These are phyloP conservation scores for Heterohyrax brucei DNA, from an alignment of 2,797 vertebrate genomes.

Conservation along the genomic window DNA sequence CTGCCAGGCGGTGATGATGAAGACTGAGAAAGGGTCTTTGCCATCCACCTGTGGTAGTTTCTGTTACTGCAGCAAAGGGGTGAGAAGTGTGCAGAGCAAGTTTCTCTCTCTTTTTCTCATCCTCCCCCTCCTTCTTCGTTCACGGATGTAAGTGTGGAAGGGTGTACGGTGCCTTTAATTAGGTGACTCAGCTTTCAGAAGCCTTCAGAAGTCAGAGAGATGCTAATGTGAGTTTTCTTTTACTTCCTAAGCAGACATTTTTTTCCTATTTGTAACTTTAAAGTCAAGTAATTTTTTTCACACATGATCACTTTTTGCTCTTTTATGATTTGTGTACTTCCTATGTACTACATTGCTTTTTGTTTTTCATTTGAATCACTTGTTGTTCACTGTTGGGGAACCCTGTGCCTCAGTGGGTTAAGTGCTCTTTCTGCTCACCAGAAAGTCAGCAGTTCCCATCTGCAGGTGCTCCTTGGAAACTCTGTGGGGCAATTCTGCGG, in stretches of 20 bases:
- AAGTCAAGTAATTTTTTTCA: neutral
- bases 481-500: too few species aligned
- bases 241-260: neutral
- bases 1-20: too few species aligned
- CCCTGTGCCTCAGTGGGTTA: too few species aligned
- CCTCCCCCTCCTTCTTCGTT: accelerated
- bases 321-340: neutral
- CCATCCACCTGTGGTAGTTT: accelerated
- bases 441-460: too few species aligned
- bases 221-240: neutral
- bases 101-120: neutral
- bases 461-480: too few species aligned
- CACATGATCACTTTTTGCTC: neutral
- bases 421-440: too few species aligned
- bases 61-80: neutral
- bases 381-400: neutral
- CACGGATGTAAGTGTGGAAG: neutral
- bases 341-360: neutral
- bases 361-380: neutral
- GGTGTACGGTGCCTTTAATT: accelerated
- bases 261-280: neutral
- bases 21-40: too few species aligned
- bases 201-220: neutral
- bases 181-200: neutral
- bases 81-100: neutral